phyloP scores from a whole-genome alignment of 2,888 invertebrate genomes.

The Lasioglossum oenotherae region DNA sequence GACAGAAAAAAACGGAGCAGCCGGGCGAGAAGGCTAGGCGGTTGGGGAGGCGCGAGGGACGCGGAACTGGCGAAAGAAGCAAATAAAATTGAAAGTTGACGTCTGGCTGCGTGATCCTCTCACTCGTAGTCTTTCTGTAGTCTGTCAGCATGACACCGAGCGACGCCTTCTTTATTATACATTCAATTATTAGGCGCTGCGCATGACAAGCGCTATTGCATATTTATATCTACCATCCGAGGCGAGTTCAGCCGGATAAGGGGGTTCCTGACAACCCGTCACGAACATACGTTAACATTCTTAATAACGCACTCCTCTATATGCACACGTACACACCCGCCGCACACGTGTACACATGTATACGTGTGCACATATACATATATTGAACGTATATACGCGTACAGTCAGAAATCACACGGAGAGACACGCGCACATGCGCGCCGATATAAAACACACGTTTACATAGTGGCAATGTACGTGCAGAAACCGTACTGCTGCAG shows the following conservation, averaged over 20 bases:
- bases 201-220: constrained; percentile 83
- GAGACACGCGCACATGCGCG: not conserved
- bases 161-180: constrained; percentile 84
- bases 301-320: constrained; percentile 71
- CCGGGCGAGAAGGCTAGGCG: constrained; percentile 29
- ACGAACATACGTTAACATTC: constrained; percentile 81
- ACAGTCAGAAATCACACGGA: not conserved
- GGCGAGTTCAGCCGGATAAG: constrained; percentile 73
- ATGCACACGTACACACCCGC: constrained; percentile 26
- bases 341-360: constrained; percentile 78
- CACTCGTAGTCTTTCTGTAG: constrained; percentile 67
- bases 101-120: constrained; percentile 73
- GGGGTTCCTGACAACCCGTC: constrained; percentile 78
- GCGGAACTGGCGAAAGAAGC: constrained; percentile 61
- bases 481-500: constrained; percentile 59
- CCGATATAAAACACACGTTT: constrained; percentile 43
- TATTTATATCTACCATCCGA: constrained; percentile 81
- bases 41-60: constrained; percentile 33
- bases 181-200: constrained; percentile 84
- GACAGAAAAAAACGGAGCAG: constrained; percentile 55
- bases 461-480: constrained; percentile 37
- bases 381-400: not conserved
- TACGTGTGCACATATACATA: not conserved
- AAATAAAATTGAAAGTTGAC: constrained; percentile 81
- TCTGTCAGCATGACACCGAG: constrained; percentile 81